Conservation (phyloP, 2,888 invertebrate genomes). For the Slavum lentiscoides region DNA sequence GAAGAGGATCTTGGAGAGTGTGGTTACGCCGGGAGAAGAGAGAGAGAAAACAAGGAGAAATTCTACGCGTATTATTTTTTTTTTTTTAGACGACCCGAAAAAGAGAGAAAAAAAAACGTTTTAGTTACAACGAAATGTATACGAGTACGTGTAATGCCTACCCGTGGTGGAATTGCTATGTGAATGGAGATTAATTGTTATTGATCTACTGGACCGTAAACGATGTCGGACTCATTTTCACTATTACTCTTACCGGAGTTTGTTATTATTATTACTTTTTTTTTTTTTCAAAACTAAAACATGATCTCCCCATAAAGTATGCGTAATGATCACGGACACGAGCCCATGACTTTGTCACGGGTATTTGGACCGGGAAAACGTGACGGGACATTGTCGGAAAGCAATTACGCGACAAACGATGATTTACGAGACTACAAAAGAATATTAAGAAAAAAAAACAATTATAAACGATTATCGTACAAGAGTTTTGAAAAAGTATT, state of each 20-base stretch:
- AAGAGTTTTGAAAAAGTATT: slow-evolving; percentile 9
- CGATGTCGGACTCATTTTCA: slow-evolving; percentile 28
- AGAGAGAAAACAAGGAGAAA: no score
- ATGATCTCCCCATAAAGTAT: slow-evolving; percentile 4
- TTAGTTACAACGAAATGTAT: slow-evolving; percentile 6
- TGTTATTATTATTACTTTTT: background rate
- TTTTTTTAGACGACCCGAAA: background rate
- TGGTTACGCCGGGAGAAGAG: no score
- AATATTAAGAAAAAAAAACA: slow-evolving; percentile 2
- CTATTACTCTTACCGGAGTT: background rate
- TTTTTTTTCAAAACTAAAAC: slow-evolving; percentile 31
- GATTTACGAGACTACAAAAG: background rate
- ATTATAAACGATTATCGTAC: slow-evolving; percentile 29
- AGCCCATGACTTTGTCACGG: slow-evolving; percentile 22
- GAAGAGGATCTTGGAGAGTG: no score
- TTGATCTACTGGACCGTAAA: slow-evolving; percentile 40
- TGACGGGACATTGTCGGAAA: slow-evolving; percentile 41
- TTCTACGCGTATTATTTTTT: background rate
- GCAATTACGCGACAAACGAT: slow-evolving; percentile 20
- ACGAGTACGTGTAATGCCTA: no score
- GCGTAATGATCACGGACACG: background rate
- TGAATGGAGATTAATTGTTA: slow-evolving; percentile 42
- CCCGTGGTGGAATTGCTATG: background rate
- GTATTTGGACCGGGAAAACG: slow-evolving; percentile 34
- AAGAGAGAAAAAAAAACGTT: background rate